phyloP scores from a whole-genome alignment of 2,888 invertebrate genomes.

The Mermis nigrescens region DNA sequence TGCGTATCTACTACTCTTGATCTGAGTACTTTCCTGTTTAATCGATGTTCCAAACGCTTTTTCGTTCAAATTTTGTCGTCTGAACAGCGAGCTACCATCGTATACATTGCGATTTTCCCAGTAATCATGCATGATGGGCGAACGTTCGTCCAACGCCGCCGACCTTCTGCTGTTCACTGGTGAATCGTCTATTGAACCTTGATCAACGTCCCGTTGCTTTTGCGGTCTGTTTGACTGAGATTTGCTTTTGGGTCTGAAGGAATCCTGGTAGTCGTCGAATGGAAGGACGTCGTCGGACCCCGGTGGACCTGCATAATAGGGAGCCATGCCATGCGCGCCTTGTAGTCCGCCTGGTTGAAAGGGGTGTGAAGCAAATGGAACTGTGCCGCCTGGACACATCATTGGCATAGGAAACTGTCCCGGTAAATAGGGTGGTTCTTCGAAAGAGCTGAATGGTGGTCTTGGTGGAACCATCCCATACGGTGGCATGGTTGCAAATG shows the following conservation, averaged over 20 bases:
- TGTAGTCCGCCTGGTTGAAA: not conserved
- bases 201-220: not conserved
- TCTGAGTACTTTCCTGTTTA: not conserved
- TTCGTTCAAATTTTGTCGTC: constrained; percentile 12
- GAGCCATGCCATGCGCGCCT: not conserved
- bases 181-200: not conserved
- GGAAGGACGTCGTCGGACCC: not conserved
- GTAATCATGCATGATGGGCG: not conserved
- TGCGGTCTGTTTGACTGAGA: not conserved
- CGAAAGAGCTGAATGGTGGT: constrained; percentile 2
- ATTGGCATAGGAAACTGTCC: not conserved
- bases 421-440: not conserved
- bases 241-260: not conserved
- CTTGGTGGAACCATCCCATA: not conserved
- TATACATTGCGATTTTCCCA: constrained; percentile 22
- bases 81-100: constrained; percentile 25
- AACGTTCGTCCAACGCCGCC: not conserved
- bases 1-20: not conserved
- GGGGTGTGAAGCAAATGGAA: not conserved
- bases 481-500: not conserved
- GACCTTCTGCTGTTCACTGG: not conserved
- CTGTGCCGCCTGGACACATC: not conserved
- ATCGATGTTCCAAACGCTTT: constrained; percentile 10
- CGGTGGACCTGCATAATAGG: not conserved
- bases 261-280: not conserved